Percentiles rank a stretch among this genome's conserved stretches.
Evolutionary conservation across 1,140 invertebrate species (phyloP).

Genomic region (Zaprionus africanus): DNA sequence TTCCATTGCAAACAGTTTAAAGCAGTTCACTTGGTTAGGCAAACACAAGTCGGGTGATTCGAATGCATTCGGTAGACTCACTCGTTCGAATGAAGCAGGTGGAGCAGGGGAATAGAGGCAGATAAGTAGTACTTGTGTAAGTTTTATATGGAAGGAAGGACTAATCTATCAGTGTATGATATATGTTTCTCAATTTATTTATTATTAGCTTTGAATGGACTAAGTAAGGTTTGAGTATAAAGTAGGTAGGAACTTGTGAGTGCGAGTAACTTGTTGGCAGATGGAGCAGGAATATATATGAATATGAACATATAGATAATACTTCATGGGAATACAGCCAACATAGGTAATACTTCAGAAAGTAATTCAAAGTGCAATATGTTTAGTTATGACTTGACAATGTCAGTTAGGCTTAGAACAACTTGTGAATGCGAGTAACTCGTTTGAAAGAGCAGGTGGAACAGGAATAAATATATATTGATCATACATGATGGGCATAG

Average conservation of each 20-base stretch:
- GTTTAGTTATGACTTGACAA: not conserved
- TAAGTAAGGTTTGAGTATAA: not conserved
- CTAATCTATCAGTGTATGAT: too few species aligned
- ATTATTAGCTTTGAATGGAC: too few species aligned
- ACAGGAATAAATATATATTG: too few species aligned
- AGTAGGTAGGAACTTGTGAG: not conserved
- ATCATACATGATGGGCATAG: too few species aligned
- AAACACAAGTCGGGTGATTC: not conserved
- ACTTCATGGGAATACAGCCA: too few species aligned
- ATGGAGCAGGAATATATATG: not conserved
- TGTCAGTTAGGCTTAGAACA: not conserved
- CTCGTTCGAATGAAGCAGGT: not conserved
- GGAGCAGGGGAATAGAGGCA: not conserved
- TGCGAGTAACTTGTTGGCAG: not conserved
- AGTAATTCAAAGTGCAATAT: too few species aligned
- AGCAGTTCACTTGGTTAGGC: conserved; percentile 2
- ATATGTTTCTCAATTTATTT: too few species aligned
- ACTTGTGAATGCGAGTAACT: not conserved
- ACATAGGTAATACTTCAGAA: too few species aligned
- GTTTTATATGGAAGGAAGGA: too few species aligned
- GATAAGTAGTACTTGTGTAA: too few species aligned
- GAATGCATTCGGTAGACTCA: not conserved
- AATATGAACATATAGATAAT: too few species aligned
- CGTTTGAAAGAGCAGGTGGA: too few species aligned
- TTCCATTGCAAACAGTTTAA: conserved; percentile 6